Conservation (phyloP, 2,888 invertebrate species). For the Eupithecia dodoneata region DNA sequence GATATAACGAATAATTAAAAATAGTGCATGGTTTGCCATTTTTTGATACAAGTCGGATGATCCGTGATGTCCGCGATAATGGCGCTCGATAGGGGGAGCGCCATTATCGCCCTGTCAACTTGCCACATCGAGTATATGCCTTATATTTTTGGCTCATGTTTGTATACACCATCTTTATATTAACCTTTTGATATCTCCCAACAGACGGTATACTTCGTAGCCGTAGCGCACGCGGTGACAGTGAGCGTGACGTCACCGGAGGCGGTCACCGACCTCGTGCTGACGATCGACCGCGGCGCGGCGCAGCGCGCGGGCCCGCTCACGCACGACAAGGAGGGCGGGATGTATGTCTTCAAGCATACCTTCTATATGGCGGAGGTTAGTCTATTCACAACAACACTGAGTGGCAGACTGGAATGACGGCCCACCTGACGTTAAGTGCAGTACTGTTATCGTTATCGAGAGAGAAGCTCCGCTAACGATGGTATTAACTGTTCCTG, state of each 20-base stretch:
- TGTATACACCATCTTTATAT: neutral
- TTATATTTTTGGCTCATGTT: too few species aligned
- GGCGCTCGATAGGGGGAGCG: too few species aligned
- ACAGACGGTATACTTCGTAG: conserved; percentile 79
- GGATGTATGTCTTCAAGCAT: conserved; percentile 66
- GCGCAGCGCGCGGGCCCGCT: conserved; percentile 52
- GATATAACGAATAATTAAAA: too few species aligned
- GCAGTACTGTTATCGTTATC: neutral
- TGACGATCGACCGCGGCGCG: conserved; percentile 62
- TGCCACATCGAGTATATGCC: too few species aligned
- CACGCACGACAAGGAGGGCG: conserved; percentile 44
- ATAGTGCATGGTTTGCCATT: too few species aligned
- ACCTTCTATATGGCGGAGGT: conserved; percentile 74
- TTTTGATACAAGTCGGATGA: too few species aligned
- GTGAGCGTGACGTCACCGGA: conserved; percentile 78
- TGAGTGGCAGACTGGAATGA: neutral
- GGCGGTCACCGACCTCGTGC: conserved; percentile 70
- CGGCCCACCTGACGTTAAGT: neutral
- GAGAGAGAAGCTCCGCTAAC: neutral
- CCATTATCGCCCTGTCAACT: too few species aligned
- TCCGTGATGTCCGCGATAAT: too few species aligned
- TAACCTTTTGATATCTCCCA: conserved; percentile 34
- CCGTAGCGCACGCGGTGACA: conserved; percentile 83
- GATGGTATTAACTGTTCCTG: neutral
- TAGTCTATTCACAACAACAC: conserved; percentile 35